Base-by-base conservation (phyloP, 1,140 invertebrate species). In the Caenorhabditis inopinata region DNA sequence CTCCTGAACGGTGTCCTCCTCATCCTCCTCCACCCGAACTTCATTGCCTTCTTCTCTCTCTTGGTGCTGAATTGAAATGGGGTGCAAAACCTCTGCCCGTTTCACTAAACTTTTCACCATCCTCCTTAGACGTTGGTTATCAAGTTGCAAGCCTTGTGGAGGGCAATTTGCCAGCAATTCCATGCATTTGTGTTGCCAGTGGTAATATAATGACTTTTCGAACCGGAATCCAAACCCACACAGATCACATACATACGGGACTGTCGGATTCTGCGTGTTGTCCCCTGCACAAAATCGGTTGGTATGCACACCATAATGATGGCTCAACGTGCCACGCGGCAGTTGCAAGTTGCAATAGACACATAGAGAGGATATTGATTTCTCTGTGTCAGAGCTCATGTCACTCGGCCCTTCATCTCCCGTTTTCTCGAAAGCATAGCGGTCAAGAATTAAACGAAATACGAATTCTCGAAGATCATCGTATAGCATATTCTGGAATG, bases 371-470 rank as follows among this genome's bases (percentile, higher is more conserved):
- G 32, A 38, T 21, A 38, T 68, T 14, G 7, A 16, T 16, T 12
- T 6, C 23, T 21, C 6, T 25, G 2, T 51, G 18, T 23, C 5
- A 14, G 6, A 7, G 38, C 38, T 32, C 12, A 25, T 58, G 0
- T 25, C 12, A 16, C 51, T 27, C 29, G 51, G 51, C 27, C 32
- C 51, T 42, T 42, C 38, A 42, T n/a, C n/a, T n/a, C n/a, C n/a
- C n/a, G n/a, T n/a, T n/a, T 12, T 16, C 18, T 58, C 51, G 14
- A 3, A n/a, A 2, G 58, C 18, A 38, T 68, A 68, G 5, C 12
- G 58, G 23, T 68, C 58, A 21, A 68, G 58, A 9, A 32, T 68
- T n/a, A 68, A 38, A 21, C 58, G 58, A n/a, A 68, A 68, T 21
- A 25, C 58, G 6, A 32, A n/a, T 68, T 68, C 58, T 9, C 32